These are phyloP conservation scores for Tokudaia tokunoshimensis DNA, from an alignment of 2,797 vertebrate genomes.

Conservation along the genomic window DNA sequence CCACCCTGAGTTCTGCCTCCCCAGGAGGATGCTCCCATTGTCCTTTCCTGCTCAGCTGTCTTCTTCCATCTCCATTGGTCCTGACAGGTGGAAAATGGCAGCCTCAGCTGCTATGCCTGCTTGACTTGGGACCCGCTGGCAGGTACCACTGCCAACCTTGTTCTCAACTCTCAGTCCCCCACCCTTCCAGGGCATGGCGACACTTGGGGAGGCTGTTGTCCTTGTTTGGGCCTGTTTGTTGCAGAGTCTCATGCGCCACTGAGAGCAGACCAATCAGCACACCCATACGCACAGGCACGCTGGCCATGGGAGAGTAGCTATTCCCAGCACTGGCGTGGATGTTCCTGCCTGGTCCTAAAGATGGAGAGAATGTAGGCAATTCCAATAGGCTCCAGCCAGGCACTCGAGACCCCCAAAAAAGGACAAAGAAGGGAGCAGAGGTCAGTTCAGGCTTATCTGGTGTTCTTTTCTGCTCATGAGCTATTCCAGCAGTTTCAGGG, in stretches of 20 bases:
- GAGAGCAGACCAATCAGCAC: accelerated
- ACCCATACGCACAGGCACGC: accelerated
- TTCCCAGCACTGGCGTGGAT: not conserved
- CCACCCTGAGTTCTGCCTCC: not conserved
- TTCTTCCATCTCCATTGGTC: not conserved
- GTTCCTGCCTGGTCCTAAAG: constrained; percentile 11
- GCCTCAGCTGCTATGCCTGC: not conserved
- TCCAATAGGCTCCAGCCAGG: not conserved
- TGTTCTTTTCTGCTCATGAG: not conserved
- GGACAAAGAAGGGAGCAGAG: not conserved
- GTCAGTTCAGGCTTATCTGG: not conserved
- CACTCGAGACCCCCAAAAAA: constrained; percentile 16
- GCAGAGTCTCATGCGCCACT: not conserved
- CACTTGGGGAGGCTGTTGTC: not conserved
- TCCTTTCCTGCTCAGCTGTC: constrained; percentile 38
- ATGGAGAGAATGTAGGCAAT: constrained; percentile 41
- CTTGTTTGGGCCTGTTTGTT: constrained; percentile 58
- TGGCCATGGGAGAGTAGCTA: not conserved
- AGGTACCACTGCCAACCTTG: not conserved
- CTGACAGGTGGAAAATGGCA: not conserved
- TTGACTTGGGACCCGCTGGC: not conserved
- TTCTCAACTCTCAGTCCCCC: not conserved
- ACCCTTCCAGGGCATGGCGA: not conserved
- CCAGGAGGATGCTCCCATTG: not conserved
- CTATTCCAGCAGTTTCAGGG: not conserved